phyloP scores from a whole-genome alignment of 2,113 vertebrate genomes.

The Centropristis striata region DNA sequence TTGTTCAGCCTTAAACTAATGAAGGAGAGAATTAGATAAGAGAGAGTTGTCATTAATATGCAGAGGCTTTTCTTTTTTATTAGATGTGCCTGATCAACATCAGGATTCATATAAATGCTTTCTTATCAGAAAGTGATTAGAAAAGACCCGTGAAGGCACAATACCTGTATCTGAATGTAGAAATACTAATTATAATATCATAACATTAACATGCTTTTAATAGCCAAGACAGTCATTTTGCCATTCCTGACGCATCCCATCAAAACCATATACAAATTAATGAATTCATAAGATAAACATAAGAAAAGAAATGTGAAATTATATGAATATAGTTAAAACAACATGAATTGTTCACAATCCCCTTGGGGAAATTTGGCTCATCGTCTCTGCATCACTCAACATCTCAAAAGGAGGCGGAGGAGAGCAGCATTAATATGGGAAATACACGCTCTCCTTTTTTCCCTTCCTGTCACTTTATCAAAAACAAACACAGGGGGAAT shows the following conservation, averaged over 20 bases:
- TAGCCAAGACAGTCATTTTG: not conserved
- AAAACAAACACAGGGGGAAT: not conserved
- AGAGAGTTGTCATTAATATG: conserved; percentile 1
- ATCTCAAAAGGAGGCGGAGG: conserved; percentile 36
- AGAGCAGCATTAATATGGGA: conserved; percentile 35
- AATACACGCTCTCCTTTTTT: conserved; percentile 18
- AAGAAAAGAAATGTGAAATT: conserved; percentile 35
- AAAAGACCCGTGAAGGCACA: not conserved
- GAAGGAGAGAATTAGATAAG: conserved; percentile 16
- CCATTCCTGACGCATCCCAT: conserved; percentile 7
- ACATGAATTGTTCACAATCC: conserved; percentile 57
- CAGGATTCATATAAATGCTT: conserved; percentile 20
- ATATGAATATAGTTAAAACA: conserved; percentile 50
- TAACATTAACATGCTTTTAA: not conserved
- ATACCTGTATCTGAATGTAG: not conserved
- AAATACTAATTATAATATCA: not conserved
- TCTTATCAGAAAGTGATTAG: conserved; percentile 12
- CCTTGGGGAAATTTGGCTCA: conserved; percentile 43
- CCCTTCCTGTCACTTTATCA: conserved; percentile 16
- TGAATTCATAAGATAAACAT: conserved; percentile 19
- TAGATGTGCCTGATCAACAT: conserved; percentile 6
- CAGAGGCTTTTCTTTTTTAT: conserved; percentile 11
- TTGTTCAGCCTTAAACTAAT: conserved; percentile 39
- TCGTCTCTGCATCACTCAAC: conserved; percentile 44
- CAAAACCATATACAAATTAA: conserved; percentile 46